Percentiles rank a stretch among this genome's conserved stretches.
Conservation (phyloP, 2,113 vertebrate species). For the Aleadryas rufinucha region DNA sequence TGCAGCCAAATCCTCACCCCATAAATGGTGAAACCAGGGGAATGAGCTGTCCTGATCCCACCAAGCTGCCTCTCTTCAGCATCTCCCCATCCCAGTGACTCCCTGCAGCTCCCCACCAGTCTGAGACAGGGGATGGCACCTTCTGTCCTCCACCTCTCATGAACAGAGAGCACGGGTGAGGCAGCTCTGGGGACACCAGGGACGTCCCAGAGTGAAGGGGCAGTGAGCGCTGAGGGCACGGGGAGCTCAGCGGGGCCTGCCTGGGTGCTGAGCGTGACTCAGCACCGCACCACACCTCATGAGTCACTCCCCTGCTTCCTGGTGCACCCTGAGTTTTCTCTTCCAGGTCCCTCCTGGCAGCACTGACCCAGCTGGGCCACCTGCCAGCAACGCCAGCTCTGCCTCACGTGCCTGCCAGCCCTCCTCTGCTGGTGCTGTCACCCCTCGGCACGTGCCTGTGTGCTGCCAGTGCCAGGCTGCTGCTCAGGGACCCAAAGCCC, state of each 20-base stretch:
- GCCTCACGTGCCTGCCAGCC: not conserved
- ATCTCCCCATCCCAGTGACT: not conserved
- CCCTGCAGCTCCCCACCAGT: not conserved
- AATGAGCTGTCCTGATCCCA: not conserved
- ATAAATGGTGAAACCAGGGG: not conserved
- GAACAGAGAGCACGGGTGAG: not conserved
- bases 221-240: fast-evolving
- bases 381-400: not conserved
- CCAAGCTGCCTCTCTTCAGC: not conserved
- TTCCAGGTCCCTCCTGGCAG: conserved; percentile 21
- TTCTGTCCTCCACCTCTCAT: fast-evolving
- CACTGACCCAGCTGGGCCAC: not conserved
- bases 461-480: not conserved
- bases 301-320: conserved; percentile 48
- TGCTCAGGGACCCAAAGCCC: not conserved
- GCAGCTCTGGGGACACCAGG: not conserved
- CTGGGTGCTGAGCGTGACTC: not conserved
- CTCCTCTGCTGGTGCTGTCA: not conserved
- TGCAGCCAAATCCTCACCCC: not conserved
- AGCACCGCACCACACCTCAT: conserved; percentile 31
- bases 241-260: not conserved
- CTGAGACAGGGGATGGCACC: not conserved
- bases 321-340: conserved; percentile 32
- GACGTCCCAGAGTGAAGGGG: fast-evolving
- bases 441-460: not conserved